Percentiles rank a stretch among this genome's conserved stretches.
Conservation (phyloP, 2,888 invertebrate genomes). For the Drosophila barbarae region DNA sequence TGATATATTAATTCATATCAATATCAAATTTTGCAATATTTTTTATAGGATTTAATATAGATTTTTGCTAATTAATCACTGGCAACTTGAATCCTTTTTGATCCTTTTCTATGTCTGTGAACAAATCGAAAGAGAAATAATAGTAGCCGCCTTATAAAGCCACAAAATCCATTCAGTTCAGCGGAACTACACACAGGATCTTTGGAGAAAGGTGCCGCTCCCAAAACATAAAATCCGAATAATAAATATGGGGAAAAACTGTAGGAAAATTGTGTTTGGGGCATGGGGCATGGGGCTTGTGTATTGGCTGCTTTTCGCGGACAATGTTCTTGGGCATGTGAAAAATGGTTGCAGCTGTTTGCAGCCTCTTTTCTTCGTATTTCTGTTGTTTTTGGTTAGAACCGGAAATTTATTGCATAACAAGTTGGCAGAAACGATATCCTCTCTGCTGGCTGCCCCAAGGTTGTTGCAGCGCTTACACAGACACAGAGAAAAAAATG, state of each 20-base stretch:
- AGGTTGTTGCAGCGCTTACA: slow-evolving; percentile 27
- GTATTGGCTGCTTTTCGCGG: slow-evolving; percentile 12
- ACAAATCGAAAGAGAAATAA: no score
- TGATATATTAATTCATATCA: no score
- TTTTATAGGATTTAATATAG: no score
- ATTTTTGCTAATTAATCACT: no score
- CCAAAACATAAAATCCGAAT: slow-evolving; percentile 5
- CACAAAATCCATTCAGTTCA: slow-evolving; percentile 7
- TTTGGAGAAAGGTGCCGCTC: slow-evolving; percentile 23
- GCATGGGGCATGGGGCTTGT: not conserved
- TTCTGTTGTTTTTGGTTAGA: slow-evolving; percentile 47
- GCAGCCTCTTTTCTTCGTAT: slow-evolving; percentile 15
- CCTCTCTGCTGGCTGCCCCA: slow-evolving; percentile 40
- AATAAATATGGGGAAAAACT: slow-evolving; percentile 1
- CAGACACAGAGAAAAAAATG: not conserved
- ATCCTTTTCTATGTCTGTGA: no score
- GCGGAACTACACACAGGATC: not conserved
- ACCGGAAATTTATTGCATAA: slow-evolving; percentile 76
- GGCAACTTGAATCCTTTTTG: no score
- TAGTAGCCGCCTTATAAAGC: no score
- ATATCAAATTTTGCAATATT: no score
- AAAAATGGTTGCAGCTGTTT: slow-evolving; percentile 48
- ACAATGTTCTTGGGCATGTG: slow-evolving; percentile 38
- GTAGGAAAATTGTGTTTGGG: not conserved
- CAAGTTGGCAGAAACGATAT: slow-evolving; percentile 65